These are phyloP conservation scores for Apodemia mormo DNA, from an alignment of 2,888 invertebrate species.

Conservation along the genomic window DNA sequence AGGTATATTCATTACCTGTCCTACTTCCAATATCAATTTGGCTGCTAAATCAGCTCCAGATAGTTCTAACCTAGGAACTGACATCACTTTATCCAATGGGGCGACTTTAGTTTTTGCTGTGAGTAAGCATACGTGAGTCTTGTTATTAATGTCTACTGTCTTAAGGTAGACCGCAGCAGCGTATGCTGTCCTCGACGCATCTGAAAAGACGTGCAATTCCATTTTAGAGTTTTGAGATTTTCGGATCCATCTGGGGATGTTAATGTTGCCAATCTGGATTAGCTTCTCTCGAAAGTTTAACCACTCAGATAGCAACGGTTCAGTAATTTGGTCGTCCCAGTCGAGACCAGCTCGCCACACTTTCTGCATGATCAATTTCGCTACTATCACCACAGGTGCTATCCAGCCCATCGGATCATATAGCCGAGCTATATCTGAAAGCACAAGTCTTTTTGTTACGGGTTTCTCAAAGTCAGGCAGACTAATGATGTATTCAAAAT, in stretches of 20 bases:
- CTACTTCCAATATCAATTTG: too few species aligned
- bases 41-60: too few species aligned
- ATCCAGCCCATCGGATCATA: constrained; percentile 22
- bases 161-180: constrained; percentile 34
- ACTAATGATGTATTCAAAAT: constrained; percentile 18
- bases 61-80: too few species aligned
- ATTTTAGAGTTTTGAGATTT: constrained; percentile 19
- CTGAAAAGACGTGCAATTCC: too few species aligned
- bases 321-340: constrained; percentile 35
- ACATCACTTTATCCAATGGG: too few species aligned
- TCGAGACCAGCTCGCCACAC: constrained; percentile 28
- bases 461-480: background rate
- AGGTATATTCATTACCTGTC: background rate
- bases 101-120: too few species aligned
- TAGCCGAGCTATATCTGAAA: constrained; percentile 32
- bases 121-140: too few species aligned
- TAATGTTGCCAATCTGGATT: background rate
- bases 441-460: constrained; percentile 28
- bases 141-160: constrained; percentile 21
- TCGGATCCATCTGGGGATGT: background rate
- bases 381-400: background rate
- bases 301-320: background rate
- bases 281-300: background rate
- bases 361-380: background rate
- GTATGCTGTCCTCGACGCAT: constrained; percentile 35